A percentile compares a stretch with the other conserved stretches of the same genome.
phyloP scores from a whole-genome alignment of 2,113 vertebrate genomes.

The Dicaeum eximium region DNA sequence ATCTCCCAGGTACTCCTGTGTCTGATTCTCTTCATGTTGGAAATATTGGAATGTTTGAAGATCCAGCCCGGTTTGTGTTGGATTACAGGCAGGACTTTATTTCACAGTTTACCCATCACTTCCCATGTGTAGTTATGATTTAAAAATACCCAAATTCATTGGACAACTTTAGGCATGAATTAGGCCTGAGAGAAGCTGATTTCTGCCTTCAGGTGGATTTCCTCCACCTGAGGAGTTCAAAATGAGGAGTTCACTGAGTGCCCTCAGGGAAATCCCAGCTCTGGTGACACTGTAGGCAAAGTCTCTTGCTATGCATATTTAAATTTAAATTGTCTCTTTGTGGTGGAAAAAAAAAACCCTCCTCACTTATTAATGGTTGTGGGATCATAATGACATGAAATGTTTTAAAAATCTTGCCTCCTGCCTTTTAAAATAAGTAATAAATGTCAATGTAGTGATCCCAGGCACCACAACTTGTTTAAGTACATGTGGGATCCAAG shows the following conservation, averaged over 20 bases:
- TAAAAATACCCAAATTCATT: neutral
- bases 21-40: neutral
- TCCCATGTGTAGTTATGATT: neutral
- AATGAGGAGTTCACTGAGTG: neutral
- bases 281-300: neutral
- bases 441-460: neutral
- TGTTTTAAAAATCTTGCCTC: neutral
- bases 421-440: neutral
- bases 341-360: fast-evolving
- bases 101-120: neutral
- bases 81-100: neutral
- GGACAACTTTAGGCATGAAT: neutral
- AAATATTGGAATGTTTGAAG: neutral
- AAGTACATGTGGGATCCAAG: neutral
- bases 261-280: neutral
- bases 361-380: neutral
- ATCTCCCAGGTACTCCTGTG: neutral
- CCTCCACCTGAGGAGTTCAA: too few species aligned
- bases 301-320: neutral
- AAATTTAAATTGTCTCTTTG: neutral
- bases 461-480: neutral
- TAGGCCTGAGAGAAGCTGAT: neutral
- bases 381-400: neutral
- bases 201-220: too few species aligned
- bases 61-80: neutral